Conservation (phyloP, 1,140 invertebrate species). For the Drosophila ercepeae region DNA sequence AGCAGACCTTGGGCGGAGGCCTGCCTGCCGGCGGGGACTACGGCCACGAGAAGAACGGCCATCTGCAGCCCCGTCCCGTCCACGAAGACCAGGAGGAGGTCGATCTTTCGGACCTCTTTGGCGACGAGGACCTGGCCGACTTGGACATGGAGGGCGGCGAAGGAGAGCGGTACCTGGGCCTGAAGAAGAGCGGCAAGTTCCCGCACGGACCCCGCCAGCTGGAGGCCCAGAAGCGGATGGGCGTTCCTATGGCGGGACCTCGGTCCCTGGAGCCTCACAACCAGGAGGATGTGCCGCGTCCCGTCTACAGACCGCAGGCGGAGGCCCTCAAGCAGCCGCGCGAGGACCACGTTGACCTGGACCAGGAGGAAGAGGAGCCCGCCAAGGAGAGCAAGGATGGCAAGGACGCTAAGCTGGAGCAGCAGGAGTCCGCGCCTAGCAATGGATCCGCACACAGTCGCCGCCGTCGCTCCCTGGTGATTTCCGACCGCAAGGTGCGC, state of each 20-base stretch:
- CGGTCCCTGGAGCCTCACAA: conserved; percentile 84
- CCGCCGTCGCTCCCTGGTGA: conserved; percentile 87
- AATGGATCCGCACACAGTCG: conserved; percentile 46
- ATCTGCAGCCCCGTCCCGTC: conserved; percentile 71
- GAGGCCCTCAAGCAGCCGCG: conserved; percentile 62
- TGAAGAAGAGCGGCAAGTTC: conserved; percentile 88
- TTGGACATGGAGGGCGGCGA: conserved; percentile 64
- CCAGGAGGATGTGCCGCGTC: conserved; percentile 48
- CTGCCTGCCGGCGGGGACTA: conserved; percentile 42
- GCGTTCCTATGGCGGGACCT: conserved; percentile 86
- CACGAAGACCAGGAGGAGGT: conserved; percentile 79
- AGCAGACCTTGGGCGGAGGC: conserved; percentile 59
- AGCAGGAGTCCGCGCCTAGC: conserved; percentile 1
- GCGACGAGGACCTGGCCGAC: conserved; percentile 72
- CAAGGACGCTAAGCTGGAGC: conserved; percentile 19
- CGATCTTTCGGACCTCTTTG: conserved; percentile 75
- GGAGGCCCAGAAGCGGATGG: conserved; percentile 84
- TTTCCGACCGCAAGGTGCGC: conserved; percentile 89
- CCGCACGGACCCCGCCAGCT: conserved; percentile 92
- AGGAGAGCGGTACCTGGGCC: conserved; percentile 73
- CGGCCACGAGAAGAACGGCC: conserved; percentile 72
- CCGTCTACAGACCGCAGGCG: conserved; percentile 73
- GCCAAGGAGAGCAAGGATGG: conserved; percentile 26
- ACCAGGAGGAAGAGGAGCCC: conserved; percentile 39
- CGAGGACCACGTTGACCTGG: conserved; percentile 79